Percentiles rank a stretch among this genome's conserved stretches.
Conservation (phyloP, 2,888 invertebrate genomes). For the Eupithecia insigniata region DNA sequence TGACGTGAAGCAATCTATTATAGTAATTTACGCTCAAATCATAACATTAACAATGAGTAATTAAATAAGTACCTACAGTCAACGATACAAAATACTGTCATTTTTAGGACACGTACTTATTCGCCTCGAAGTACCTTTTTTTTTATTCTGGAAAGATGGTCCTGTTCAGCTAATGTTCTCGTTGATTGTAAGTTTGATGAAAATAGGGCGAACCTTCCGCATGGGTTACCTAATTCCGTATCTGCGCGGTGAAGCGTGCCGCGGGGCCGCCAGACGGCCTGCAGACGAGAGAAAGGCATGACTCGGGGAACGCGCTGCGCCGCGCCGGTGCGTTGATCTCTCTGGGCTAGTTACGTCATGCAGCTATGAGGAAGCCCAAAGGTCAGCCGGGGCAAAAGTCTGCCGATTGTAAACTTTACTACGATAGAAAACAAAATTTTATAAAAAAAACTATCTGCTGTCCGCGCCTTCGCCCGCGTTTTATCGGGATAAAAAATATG, state of each 20-base stretch:
- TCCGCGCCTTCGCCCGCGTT: too few species aligned
- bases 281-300: conserved; percentile 77
- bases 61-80: neutral
- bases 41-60: neutral
- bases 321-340: conserved; percentile 57
- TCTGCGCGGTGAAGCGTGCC: conserved; percentile 37
- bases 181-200: neutral
- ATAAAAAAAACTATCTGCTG: too few species aligned
- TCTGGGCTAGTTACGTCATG: conserved; percentile 50
- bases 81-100: neutral
- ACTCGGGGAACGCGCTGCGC: conserved; percentile 52
- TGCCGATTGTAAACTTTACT: neutral
- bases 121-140: neutral
- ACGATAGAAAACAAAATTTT: neutral
- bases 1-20: neutral
- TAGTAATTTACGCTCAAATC: neutral
- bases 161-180: neutral
- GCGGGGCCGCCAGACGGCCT: conserved; percentile 62
- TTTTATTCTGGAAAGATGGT: neutral
- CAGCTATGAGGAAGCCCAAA: conserved; percentile 27
- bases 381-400: conserved; percentile 22
- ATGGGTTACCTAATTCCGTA: conserved; percentile 39
- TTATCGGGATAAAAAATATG: too few species aligned
- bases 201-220: conserved; percentile 29
- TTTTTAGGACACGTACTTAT: neutral